Base-by-base conservation (phyloP, 2,797 vertebrate species). In the Enteromius argenteus region DNA sequence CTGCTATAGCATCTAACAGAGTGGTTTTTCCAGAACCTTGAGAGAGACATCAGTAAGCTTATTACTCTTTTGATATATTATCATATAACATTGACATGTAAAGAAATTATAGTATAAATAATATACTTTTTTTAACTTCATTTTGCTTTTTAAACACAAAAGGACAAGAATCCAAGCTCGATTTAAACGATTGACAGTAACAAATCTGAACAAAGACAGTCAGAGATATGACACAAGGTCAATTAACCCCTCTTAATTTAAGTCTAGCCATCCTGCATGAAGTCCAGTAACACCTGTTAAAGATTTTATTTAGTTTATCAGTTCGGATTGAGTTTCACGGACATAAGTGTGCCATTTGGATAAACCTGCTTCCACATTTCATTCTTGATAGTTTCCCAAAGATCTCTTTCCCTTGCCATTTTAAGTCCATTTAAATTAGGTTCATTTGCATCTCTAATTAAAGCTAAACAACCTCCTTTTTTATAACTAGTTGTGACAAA, bases 11-110 rank as follows among this genome's bases (percentile, higher is more conserved):
- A 76, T 99, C 97, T 90, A 99, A 81, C 88, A 99, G 90, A 0
- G 97, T 99, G 66, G 97, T 99, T 90, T 99, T 99, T 60, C 98
- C 98, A 8, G 97, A 99, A 68, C 98, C 98, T 99, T 92, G 32
- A 75, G 42, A 74, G 27, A 78, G 4, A 64, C 2, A 5, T 21
- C 21, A 32, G 1, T 1, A 30, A 37, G 67, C 84, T n/a, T 21
- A 56, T 23, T 32, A 14, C 66, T 27, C 60, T 62, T 62, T 30
- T 62, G 11, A 30, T 62, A 30, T 30, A 15, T 30, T 60, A 27
- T 62, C 58, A 8, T 75, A 19, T 17, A 14, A 37, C 9, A 44
- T 5, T 42, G 2, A n/a, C n/a, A 72, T 46, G 2, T 72, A 27
- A 30, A 44, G 35, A 69, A 21, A 58, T 58, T 1, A 58, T 23